Conservation (phyloP, 35 echinoderm and acorn worm genomes). For the Amphiura filiformis region DNA sequence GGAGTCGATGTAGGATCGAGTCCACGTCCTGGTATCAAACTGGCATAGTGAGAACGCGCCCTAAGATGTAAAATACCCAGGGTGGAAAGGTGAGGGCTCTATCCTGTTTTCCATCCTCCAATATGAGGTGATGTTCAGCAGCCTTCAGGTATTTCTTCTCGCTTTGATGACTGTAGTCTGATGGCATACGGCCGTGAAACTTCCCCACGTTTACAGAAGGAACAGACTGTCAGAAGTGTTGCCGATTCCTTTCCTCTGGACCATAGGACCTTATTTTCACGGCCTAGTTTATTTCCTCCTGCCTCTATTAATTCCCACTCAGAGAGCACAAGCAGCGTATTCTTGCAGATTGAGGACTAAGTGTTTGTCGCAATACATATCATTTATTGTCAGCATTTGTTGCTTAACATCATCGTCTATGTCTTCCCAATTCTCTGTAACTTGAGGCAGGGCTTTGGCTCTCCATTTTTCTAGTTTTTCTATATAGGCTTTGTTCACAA, state of each 20-base stretch:
- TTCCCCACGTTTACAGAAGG: constrained; percentile 19
- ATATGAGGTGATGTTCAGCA: no score
- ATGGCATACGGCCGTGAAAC: no score
- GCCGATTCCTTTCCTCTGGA: constrained; percentile 30
- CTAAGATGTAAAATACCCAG: no score
- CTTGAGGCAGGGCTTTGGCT: constrained; percentile 15
- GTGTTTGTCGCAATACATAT: constrained; percentile 62
- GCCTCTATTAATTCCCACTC: constrained; percentile 65
- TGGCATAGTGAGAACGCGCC: no score
- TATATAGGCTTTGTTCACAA: constrained; percentile 48
- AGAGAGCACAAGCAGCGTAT: constrained; percentile 41
- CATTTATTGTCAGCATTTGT: constrained; percentile 36
- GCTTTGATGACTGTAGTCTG: no score
- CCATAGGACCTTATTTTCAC: constrained; percentile 31
- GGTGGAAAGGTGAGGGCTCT: no score
- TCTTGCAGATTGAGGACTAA: constrained; percentile 39
- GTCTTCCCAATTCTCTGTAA: constrained; percentile 47
- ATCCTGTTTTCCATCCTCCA: no score
- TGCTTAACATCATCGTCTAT: constrained; percentile 26
- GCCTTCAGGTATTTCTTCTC: no score
- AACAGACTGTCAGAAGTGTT: constrained; percentile 15
- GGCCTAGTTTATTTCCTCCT: constrained; percentile 34
- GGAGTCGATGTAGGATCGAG: no score
- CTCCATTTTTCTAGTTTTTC: constrained; percentile 34
- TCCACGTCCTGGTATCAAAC: no score